phyloP scores from a whole-genome alignment of 2,113 vertebrate genomes.

The Zosterops lateralis region DNA sequence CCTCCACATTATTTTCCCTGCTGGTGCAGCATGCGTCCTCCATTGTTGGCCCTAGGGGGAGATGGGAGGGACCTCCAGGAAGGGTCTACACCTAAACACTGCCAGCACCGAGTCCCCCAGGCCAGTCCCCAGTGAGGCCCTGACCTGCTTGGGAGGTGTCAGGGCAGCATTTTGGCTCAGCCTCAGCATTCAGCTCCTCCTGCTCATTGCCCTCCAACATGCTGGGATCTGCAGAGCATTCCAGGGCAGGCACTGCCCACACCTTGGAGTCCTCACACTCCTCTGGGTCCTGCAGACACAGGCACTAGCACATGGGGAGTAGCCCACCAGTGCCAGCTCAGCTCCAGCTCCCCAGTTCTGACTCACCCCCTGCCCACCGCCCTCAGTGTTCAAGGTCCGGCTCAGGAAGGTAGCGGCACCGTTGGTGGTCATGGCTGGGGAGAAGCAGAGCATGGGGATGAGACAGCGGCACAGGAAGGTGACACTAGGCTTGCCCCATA shows the following conservation, averaged over 20 bases:
- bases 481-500: too few species aligned
- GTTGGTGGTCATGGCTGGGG: rapidly evolving
- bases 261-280: rapidly evolving
- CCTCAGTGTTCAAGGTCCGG: rapidly evolving
- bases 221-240: rapidly evolving
- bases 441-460: not conserved
- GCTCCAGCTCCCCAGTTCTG: not conserved
- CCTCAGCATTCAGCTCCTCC: not conserved
- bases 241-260: rapidly evolving
- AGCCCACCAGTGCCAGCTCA: not conserved
- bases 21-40: conserved; percentile 11
- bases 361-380: not conserved
- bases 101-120: rapidly evolving
- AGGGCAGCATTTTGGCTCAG: not conserved
- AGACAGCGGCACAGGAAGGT: not conserved
- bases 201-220: rapidly evolving
- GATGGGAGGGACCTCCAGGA: not conserved
- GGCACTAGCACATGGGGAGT: not conserved
- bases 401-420: not conserved
- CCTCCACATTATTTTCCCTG: conserved; percentile 44
- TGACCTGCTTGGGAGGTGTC: not conserved
- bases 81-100: not conserved
- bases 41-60: not conserved
- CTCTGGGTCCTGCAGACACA: not conserved
- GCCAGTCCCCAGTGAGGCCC: not conserved